Conservation (phyloP, 2,888 invertebrate genomes). For the Lampropteryx suffumata region DNA sequence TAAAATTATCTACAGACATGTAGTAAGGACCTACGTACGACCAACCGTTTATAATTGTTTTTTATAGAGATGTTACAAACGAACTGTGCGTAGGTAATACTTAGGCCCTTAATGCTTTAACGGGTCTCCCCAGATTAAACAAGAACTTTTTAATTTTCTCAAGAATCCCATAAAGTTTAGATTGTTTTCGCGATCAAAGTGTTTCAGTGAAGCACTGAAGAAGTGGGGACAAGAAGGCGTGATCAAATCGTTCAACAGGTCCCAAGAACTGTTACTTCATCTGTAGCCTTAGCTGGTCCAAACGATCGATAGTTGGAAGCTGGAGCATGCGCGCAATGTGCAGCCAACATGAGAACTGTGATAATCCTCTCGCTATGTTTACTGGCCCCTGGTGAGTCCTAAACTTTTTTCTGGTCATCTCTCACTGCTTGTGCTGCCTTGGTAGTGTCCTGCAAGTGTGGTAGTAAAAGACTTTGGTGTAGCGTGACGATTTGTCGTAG, state of each 20-base stretch:
- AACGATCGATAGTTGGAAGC: conserved; percentile 71
- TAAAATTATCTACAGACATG: too few species aligned
- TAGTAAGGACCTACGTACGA: too few species aligned
- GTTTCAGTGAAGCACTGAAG: conserved; percentile 48
- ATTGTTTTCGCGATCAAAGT: conserved; percentile 73
- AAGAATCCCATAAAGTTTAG: conserved; percentile 72
- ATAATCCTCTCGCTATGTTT: conserved; percentile 67
- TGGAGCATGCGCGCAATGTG: conserved; percentile 70
- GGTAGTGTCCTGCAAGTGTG: conserved; percentile 2
- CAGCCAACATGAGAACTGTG: conserved; percentile 70
- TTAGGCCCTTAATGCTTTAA: conserved; percentile 10
- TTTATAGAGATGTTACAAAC: too few species aligned
- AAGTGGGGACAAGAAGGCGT: conserved; percentile 47
- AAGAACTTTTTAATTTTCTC: conserved; percentile 67
- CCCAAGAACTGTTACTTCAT: conserved; percentile 24
- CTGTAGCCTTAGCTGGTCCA: conserved; percentile 43
- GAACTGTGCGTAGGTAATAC: too few species aligned
- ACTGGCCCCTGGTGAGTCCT: conserved; percentile 66
- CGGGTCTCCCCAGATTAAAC: conserved; percentile 25
- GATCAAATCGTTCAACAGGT: conserved; percentile 70
- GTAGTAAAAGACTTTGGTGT: conserved; percentile 3
- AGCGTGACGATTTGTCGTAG: conserved; percentile 8
- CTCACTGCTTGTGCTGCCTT: conserved; percentile 12
- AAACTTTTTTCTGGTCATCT: conserved; percentile 8
- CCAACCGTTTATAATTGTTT: too few species aligned